These are phyloP conservation scores for Noctua janthe DNA, from an alignment of 2,888 invertebrate species.

Conservation along the genomic window DNA sequence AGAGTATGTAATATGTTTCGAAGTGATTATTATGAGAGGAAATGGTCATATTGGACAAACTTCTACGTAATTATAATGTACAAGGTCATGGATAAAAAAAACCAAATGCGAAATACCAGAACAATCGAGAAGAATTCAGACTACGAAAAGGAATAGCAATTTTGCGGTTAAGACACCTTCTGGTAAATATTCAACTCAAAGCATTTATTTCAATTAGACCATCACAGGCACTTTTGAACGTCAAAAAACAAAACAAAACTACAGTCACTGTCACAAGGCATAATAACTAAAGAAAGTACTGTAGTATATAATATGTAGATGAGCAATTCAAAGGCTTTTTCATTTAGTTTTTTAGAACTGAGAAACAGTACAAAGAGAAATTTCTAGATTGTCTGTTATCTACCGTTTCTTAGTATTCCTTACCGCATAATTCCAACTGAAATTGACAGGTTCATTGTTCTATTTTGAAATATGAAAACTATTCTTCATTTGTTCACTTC, in stretches of 20 bases:
- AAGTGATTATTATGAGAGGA: constrained; percentile 30
- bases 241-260: no score
- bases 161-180: background rate
- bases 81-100: constrained; percentile 35
- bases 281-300: no score
- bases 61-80: background rate
- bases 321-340: background rate
- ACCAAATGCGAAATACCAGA: background rate
- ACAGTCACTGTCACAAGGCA: no score
- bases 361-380: background rate
- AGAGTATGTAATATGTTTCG: constrained; percentile 16
- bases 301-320: background rate
- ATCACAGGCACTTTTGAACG: no score
- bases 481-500: no score
- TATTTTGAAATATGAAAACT: no score
- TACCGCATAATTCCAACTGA: background rate
- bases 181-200: background rate
- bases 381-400: background rate
- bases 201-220: no score
- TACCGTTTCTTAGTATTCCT: background rate
- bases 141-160: background rate
- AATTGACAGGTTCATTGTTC: background rate
- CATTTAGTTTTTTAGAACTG: background rate
- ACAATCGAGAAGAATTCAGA: background rate
- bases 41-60: constrained; percentile 29